Conservation (phyloP, 2,113 vertebrate genomes). For the Mus spicilegus region DNA sequence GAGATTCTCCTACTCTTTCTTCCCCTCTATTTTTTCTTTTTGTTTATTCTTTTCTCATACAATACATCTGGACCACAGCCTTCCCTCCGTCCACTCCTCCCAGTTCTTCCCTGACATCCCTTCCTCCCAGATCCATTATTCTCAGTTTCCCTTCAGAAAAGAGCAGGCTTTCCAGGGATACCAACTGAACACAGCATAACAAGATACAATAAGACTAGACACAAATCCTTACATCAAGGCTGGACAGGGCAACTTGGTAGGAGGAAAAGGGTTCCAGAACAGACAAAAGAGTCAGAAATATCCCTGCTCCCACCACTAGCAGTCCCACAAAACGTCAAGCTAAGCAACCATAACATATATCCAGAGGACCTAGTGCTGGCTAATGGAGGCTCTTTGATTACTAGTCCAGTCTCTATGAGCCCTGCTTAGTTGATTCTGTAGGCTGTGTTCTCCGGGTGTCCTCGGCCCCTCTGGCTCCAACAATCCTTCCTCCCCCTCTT, state of each 20-base stretch:
- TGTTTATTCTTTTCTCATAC: not conserved
- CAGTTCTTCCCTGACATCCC: not conserved
- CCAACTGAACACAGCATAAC: not conserved
- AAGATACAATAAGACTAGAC: not conserved
- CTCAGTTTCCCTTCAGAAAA: not conserved
- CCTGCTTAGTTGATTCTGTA: not conserved
- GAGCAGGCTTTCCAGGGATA: not conserved
- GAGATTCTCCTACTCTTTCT: not conserved
- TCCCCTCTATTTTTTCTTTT: not conserved
- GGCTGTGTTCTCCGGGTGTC: not conserved
- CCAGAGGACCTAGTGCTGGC: not conserved
- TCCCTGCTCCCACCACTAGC: not conserved
- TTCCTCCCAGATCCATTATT: not conserved
- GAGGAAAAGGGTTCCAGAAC: not conserved
- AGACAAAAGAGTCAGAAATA: not conserved
- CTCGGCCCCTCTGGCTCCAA: not conserved
- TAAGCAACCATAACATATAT: not conserved
- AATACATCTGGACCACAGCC: no score
- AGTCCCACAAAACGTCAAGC: not conserved
- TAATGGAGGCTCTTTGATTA: not conserved
- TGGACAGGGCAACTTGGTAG: not conserved
- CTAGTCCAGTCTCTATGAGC: not conserved
- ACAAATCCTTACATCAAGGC: not conserved
- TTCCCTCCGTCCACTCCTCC: not conserved
- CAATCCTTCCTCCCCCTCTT: not conserved